A percentile compares a stretch with the other conserved stretches of the same genome.
These are phyloP conservation scores for Sminthurinus aureus DNA, from an alignment of 2,888 invertebrate species.

Conservation along the genomic window DNA sequence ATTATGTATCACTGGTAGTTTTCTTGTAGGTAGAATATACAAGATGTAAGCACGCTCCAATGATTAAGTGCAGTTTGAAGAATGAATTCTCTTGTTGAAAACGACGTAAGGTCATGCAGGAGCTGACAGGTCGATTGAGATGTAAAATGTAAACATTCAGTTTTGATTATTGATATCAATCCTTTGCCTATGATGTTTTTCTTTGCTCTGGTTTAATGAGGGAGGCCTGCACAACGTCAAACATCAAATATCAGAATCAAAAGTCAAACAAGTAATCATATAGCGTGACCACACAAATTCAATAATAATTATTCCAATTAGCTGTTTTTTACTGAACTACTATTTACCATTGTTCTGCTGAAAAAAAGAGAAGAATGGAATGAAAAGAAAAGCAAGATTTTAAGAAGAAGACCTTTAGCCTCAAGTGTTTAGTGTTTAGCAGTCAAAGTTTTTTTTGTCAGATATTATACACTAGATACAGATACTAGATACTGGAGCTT, in stretches of 20 bases:
- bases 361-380: not conserved
- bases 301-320: not conserved
- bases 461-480: no score
- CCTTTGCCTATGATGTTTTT: constrained; percentile 21
- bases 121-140: not conserved
- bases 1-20: no score
- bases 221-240: no score
- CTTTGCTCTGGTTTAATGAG: constrained; percentile 8
- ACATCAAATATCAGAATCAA: not conserved
- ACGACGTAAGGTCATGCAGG: constrained; percentile 16
- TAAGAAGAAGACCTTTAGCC: no score
- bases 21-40: not conserved
- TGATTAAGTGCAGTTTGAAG: not conserved
- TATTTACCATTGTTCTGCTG: not conserved
- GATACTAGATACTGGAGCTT: not conserved
- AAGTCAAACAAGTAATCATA: not conserved
- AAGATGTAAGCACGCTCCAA: not conserved
- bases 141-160: not conserved
- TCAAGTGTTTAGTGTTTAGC: not conserved
- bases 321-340: not conserved
- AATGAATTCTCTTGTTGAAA: constrained; percentile 1
- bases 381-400: not conserved
- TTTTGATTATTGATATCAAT: constrained; percentile 11
- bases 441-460: not conserved
- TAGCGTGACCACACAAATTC: constrained; percentile 23